Evolutionary conservation across 2,113 vertebrate species (phyloP).

Genomic region (Gavia stellata): DNA sequence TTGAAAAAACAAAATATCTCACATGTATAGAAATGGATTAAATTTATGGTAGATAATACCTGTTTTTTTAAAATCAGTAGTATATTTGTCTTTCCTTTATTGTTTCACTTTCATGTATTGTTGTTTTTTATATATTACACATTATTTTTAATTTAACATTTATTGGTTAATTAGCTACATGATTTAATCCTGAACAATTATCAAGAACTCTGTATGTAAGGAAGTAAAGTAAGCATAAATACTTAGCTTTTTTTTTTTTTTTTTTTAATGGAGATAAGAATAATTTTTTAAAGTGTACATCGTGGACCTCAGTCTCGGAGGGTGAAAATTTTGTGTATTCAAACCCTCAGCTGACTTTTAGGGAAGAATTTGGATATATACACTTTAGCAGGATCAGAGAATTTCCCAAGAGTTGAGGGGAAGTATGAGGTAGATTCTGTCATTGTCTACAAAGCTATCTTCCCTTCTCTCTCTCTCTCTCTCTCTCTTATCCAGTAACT

Average conservation of each 20-base stretch:
- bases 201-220: background rate
- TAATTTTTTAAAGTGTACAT: background rate
- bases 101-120: background rate
- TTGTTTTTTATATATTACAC: background rate
- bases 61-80: background rate
- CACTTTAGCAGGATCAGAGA: background rate
- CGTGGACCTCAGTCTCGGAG: background rate
- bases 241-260: background rate
- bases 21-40: background rate
- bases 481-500: background rate
- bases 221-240: background rate
- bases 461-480: background rate
- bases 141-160: background rate
- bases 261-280: background rate
- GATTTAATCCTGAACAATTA: background rate
- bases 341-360: background rate
- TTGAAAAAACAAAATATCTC: background rate
- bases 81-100: background rate
- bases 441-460: background rate
- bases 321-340: background rate
- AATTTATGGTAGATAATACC: background rate
- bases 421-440: background rate
- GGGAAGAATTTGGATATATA: background rate
- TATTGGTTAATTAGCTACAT: background rate
- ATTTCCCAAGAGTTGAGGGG: background rate